Evolutionary conservation across 2,888 invertebrate genomes (phyloP).

Genomic region (Eupithecia pulchellata): DNA sequence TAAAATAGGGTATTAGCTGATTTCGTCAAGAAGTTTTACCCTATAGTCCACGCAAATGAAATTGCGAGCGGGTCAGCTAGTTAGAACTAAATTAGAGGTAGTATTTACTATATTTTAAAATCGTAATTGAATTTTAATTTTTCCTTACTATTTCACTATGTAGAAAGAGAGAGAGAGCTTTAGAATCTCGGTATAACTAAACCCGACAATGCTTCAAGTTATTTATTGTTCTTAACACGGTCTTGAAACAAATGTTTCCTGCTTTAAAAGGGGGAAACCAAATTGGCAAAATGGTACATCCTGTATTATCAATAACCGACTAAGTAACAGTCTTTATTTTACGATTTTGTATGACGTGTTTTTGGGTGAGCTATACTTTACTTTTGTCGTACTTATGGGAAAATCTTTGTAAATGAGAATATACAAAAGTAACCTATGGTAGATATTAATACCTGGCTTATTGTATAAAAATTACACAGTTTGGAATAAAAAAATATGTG

Average conservation of each 20-base stretch:
- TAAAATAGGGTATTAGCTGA: too few species aligned
- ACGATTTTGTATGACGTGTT: neutral
- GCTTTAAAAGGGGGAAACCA: constrained; percentile 69
- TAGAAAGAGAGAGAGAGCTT: too few species aligned
- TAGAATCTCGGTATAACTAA: neutral
- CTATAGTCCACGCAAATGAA: too few species aligned
- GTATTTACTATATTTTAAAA: too few species aligned
- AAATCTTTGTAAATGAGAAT: neutral
- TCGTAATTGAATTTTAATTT: neutral
- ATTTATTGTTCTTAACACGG: constrained; percentile 52
- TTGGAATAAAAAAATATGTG: neutral
- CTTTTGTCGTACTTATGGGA: neutral
- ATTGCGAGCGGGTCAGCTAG: too few species aligned
- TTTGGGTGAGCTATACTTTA: neutral
- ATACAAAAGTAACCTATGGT: neutral
- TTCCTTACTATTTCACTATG: neutral
- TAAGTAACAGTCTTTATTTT: neutral
- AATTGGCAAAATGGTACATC: constrained; percentile 77
- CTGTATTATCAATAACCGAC: constrained; percentile 49
- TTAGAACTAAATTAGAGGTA: too few species aligned
- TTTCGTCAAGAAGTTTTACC: too few species aligned
- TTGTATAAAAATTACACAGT: neutral
- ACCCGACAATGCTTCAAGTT: constrained; percentile 12
- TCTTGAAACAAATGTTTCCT: constrained; percentile 68
- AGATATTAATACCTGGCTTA: too few species aligned